A percentile compares a stretch with the other conserved stretches of the same genome.
phyloP scores from a whole-genome alignment of 1,140 invertebrate genomes.

The Cataglyphis hispanica region DNA sequence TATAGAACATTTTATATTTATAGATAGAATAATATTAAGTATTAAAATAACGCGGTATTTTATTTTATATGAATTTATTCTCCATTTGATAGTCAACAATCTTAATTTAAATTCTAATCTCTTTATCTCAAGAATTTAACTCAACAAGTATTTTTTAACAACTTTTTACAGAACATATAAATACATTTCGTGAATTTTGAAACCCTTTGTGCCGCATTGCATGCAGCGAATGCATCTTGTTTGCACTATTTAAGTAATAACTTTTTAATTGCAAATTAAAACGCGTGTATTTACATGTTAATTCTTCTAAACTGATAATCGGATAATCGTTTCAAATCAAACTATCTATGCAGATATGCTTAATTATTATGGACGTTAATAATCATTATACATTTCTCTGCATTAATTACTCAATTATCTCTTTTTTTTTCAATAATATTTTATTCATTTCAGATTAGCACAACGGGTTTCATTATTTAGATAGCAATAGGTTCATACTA shows the following conservation, averaged over 20 bases:
- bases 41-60: background rate
- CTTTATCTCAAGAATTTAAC: background rate
- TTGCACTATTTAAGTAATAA: background rate
- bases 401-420: constrained; percentile 36
- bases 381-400: constrained; percentile 45
- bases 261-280: constrained; percentile 33
- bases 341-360: background rate
- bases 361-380: constrained; percentile 35
- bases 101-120: constrained; percentile 2
- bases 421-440: constrained; percentile 44
- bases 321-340: background rate
- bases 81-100: background rate
- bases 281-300: constrained; percentile 4
- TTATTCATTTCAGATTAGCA: constrained; percentile 61
- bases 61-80: constrained; percentile 17
- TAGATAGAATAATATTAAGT: background rate
- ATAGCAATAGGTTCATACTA: constrained; percentile 79
- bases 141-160: constrained; percentile 27
- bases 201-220: constrained; percentile 67
- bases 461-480: constrained; percentile 76
- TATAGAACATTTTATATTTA: background rate
- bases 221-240: constrained; percentile 32
- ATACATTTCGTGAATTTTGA: constrained; percentile 64
- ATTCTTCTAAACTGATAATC: constrained; percentile 33
- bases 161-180: constrained; percentile 35